phyloP scores from a whole-genome alignment of 2,888 invertebrate species.

The Oeneis ivallda region DNA sequence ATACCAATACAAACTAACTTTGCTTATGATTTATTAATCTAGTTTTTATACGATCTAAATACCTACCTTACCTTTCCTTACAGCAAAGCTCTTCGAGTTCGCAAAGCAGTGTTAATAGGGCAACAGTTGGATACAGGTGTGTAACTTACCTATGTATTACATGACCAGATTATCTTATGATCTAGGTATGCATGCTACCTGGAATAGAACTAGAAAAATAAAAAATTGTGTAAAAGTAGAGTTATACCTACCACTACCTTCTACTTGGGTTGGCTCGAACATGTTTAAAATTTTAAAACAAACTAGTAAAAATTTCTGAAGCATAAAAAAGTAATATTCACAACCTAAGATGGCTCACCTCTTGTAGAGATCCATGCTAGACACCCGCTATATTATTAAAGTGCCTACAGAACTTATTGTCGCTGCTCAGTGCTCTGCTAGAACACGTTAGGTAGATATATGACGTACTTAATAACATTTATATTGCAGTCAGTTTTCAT shows the following conservation, averaged over 20 bases:
- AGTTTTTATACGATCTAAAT: too few species aligned
- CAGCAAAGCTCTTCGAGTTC: slow-evolving; percentile 36
- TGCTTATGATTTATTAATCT: too few species aligned
- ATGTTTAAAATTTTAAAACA: too few species aligned
- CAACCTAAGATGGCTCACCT: slow-evolving; percentile 19
- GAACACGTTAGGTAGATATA: background rate
- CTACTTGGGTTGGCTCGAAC: too few species aligned
- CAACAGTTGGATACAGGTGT: slow-evolving; percentile 33
- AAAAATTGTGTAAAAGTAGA: too few species aligned
- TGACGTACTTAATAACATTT: too few species aligned
- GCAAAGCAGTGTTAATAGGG: slow-evolving; percentile 34
- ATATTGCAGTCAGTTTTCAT: too few species aligned
- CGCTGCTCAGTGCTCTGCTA: background rate
- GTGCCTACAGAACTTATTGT: slow-evolving; percentile 11
- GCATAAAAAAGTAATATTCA: slow-evolving; percentile 15
- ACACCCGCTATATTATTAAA: slow-evolving; percentile 30
- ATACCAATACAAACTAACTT: too few species aligned
- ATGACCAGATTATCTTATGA: too few species aligned
- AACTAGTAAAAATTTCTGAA: background rate
- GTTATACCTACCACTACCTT: too few species aligned
- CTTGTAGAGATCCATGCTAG: slow-evolving; percentile 22
- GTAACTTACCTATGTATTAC: background rate
- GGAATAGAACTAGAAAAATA: too few species aligned
- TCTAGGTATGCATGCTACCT: background rate
- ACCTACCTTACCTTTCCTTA: slow-evolving; percentile 8